Evolutionary conservation across 2,888 invertebrate genomes (phyloP).

Genomic region (Cloeon dipterum): DNA sequence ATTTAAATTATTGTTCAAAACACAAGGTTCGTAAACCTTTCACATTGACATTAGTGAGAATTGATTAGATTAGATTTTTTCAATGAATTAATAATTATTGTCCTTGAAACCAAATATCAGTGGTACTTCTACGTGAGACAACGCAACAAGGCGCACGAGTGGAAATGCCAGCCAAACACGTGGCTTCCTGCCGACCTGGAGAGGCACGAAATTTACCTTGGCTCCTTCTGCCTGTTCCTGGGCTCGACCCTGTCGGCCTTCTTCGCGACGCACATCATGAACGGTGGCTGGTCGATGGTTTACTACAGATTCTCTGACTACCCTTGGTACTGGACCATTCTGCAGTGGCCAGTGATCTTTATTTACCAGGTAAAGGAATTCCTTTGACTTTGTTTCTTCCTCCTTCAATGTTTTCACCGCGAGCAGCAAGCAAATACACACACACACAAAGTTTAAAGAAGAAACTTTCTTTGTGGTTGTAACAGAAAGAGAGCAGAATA

Average conservation of each 20-base stretch:
- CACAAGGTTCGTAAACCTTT: too few species aligned
- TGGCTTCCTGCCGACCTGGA: constrained; percentile 42
- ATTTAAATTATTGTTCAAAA: too few species aligned
- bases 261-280: constrained; percentile 38
- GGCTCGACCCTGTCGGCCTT: constrained; percentile 30
- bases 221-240: constrained; percentile 29
- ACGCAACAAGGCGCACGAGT: constrained; percentile 33
- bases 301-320: constrained; percentile 38
- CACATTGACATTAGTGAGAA: too few species aligned
- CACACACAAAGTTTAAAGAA: too few species aligned
- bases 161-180: constrained; percentile 51
- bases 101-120: too few species aligned
- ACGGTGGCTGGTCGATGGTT: constrained; percentile 38
- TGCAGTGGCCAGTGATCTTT: constrained; percentile 38
- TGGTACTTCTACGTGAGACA: constrained; percentile 46
- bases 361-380: constrained; percentile 26
- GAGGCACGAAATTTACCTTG: constrained; percentile 39
- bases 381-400: too few species aligned
- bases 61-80: too few species aligned
- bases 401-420: too few species aligned
- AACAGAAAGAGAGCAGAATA: too few species aligned
- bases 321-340: constrained; percentile 37
- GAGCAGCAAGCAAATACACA: too few species aligned
- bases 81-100: too few species aligned
- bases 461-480: too few species aligned